Conservation (phyloP, 2,797 vertebrate genomes). For the Graptemys geographica region DNA sequence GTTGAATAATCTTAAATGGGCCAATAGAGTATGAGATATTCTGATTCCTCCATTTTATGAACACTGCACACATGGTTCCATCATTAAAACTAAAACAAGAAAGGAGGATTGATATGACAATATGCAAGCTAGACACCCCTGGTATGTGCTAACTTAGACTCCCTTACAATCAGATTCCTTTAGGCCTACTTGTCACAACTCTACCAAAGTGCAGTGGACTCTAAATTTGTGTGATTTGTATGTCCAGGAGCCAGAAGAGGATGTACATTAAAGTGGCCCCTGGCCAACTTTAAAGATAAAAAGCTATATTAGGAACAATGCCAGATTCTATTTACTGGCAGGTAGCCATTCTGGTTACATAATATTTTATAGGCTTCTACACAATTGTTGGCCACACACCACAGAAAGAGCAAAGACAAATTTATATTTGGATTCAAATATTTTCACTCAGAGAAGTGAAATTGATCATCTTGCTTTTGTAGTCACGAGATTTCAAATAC, state of each 20-base stretch:
- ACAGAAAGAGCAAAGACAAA: neutral
- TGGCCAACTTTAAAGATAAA: neutral
- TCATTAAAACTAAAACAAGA: neutral
- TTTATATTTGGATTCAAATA: neutral
- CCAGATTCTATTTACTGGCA: neutral
- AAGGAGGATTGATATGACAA: neutral
- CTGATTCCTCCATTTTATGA: neutral
- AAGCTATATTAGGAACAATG: neutral
- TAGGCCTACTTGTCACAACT: neutral
- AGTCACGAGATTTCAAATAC: neutral
- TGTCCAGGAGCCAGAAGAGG: neutral
- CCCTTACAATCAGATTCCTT: neutral
- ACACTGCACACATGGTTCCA: neutral
- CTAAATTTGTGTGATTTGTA: neutral
- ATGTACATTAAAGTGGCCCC: neutral
- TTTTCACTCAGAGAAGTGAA: neutral
- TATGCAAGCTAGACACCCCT: neutral
- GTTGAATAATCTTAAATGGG: neutral
- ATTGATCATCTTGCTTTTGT: neutral
- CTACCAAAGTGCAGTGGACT: neutral
- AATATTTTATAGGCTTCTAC: neutral
- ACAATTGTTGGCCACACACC: neutral
- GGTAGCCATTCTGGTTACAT: neutral
- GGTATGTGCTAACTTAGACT: neutral
- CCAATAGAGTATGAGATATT: neutral